Conservation (phyloP, 2,113 vertebrate species). For the Lutjanus erythropterus region DNA sequence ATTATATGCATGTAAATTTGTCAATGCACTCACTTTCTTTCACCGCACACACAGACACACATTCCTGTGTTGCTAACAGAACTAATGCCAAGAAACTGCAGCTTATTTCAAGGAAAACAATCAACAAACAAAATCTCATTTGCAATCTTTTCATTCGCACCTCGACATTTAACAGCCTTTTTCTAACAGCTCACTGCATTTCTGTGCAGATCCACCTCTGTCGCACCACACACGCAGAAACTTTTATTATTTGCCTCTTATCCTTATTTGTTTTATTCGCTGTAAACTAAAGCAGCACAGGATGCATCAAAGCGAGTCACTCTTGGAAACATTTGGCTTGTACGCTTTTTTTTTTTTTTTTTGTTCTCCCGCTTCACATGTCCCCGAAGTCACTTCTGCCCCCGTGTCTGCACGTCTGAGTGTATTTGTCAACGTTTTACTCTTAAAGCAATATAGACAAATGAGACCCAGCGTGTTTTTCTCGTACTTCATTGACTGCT, state of each 20-base stretch:
- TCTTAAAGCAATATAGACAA: slow-evolving; percentile 47
- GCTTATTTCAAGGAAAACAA: slow-evolving; percentile 25
- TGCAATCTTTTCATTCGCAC: slow-evolving; percentile 44
- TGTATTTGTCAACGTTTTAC: slow-evolving; percentile 39
- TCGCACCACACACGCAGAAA: background rate
- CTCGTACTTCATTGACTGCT: slow-evolving; percentile 37
- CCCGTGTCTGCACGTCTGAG: slow-evolving; percentile 3
- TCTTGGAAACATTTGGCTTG: slow-evolving; percentile 31
- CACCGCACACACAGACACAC: background rate
- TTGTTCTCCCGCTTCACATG: background rate
- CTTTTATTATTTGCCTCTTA: slow-evolving; percentile 30
- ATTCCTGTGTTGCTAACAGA: background rate
- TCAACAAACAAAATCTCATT: slow-evolving; percentile 47
- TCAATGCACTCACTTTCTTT: background rate
- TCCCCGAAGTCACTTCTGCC: slow-evolving; percentile 40
- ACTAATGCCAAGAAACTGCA: slow-evolving; percentile 4
- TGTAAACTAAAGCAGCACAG: slow-evolving; percentile 12
- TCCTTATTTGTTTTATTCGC: slow-evolving; percentile 16
- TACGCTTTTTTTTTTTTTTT: slow-evolving; percentile 20
- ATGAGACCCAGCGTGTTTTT: slow-evolving; percentile 43
- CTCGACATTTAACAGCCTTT: slow-evolving; percentile 31
- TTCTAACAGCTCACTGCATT: slow-evolving; percentile 22
- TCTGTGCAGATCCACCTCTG: slow-evolving; percentile 17
- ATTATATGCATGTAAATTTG: slow-evolving; percentile 1
- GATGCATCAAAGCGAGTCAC: slow-evolving; percentile 17